Evolutionary conservation across 2,797 vertebrate genomes (phyloP).

Genomic region (Austrolebias charrua): DNA sequence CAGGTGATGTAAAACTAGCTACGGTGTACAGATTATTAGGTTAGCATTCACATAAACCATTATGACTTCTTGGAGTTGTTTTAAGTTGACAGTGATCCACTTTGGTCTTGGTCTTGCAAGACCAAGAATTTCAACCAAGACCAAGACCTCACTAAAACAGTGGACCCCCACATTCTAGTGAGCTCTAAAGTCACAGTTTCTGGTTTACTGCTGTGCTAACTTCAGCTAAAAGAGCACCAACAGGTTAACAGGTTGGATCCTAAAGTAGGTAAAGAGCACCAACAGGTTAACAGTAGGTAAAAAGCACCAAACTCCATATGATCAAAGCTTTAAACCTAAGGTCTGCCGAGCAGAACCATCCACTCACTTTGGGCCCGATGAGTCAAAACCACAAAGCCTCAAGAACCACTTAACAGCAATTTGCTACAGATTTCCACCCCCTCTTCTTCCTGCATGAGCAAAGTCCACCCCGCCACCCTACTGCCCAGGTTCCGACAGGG

Average conservation of each 20-base stretch:
- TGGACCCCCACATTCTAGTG: not conserved
- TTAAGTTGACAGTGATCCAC: not conserved
- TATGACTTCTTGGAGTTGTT: not conserved
- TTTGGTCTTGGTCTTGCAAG: not conserved
- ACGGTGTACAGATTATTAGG: not conserved
- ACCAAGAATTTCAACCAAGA: not conserved
- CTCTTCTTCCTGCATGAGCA: constrained; percentile 59
- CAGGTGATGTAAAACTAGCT: not conserved
- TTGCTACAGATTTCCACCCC: constrained; percentile 68
- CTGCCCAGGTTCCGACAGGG: constrained; percentile 34
- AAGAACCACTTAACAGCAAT: constrained; percentile 79
- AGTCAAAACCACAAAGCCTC: constrained; percentile 79
- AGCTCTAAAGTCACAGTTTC: no score
- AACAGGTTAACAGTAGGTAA: constrained; percentile 48
- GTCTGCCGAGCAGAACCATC: constrained; percentile 53
- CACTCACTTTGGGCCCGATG: constrained; percentile 59
- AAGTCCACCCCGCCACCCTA: constrained; percentile 13
- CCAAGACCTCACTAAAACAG: not conserved
- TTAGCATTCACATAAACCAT: no score
- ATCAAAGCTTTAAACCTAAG: constrained; percentile 60
- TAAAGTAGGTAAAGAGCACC: constrained; percentile 36
- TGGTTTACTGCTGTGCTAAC: constrained; percentile 7
- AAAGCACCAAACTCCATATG: constrained; percentile 35
- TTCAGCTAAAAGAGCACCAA: constrained; percentile 23
- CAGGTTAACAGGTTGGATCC: constrained; percentile 38